phyloP scores from a whole-genome alignment of 30 jellyfish, hydroid and myxozoan genomes.

The Cassiopea andromeda region DNA sequence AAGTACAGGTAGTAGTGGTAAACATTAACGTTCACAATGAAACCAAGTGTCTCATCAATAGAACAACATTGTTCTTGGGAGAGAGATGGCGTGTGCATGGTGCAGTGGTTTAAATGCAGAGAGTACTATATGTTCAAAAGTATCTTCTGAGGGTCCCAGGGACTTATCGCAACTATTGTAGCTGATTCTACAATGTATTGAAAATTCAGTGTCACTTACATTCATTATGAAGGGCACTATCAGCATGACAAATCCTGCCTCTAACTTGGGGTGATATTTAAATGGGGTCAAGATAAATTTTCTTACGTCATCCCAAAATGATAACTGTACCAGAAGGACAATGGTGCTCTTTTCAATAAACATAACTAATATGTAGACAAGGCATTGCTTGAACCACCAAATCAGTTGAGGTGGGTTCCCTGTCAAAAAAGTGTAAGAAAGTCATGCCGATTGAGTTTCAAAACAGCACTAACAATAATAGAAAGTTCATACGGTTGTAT shows the following conservation, averaged over 20 bases:
- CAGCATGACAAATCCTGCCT: conserved; percentile 89
- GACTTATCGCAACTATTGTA: no score
- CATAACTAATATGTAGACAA: conserved; percentile 83
- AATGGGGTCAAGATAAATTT: conserved; percentile 82
- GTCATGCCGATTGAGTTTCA: not conserved
- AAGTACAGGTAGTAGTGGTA: no score
- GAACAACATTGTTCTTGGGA: no score
- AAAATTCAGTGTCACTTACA: conserved; percentile 55
- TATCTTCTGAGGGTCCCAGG: no score
- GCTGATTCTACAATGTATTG: no score
- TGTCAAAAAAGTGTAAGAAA: conserved; percentile 1
- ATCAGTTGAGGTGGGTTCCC: conserved; percentile 83
- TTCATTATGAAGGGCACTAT: conserved; percentile 91
- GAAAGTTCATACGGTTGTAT: no score
- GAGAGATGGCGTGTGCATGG: no score
- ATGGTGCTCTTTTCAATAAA: conserved; percentile 86
- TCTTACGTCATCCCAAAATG: conserved; percentile 88
- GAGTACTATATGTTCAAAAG: no score
- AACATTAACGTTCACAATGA: no score
- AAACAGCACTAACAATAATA: not conserved
- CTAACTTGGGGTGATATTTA: conserved; percentile 85
- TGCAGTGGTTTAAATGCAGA: no score
- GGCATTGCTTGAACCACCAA: conserved; percentile 91
- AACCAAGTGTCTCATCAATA: no score
- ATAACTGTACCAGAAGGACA: conserved; percentile 74